These are phyloP conservation scores for Aphaenogaster ashmeadi DNA, from an alignment of 1,140 invertebrate genomes.

Conservation along the genomic window DNA sequence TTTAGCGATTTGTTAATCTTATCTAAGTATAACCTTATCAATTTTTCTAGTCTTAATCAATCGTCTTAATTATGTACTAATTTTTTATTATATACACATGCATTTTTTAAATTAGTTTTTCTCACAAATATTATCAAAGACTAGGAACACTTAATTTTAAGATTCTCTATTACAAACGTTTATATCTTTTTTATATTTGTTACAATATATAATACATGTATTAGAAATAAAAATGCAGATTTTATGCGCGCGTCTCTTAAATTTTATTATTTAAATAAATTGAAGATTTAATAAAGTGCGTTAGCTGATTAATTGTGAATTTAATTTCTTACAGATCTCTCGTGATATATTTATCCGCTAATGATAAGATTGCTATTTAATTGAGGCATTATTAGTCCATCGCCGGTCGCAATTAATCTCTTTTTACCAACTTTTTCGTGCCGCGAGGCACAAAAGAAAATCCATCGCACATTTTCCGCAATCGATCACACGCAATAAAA, in stretches of 20 bases:
- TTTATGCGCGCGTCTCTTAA: neutral
- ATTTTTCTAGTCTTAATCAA: neutral
- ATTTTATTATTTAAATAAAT: conserved; percentile 1
- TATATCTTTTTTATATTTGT: neutral
- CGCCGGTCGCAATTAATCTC: conserved; percentile 31
- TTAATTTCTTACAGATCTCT: conserved; percentile 18
- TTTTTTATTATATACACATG: neutral
- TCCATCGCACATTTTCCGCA: conserved; percentile 21
- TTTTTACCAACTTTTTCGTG: conserved; percentile 1
- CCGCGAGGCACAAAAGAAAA: conserved; percentile 20
- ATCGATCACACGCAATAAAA: conserved; percentile 39
- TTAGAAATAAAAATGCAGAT: neutral
- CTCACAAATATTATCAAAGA: neutral
- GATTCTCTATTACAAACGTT: neutral
- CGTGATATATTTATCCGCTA: neutral
- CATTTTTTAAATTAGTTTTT: neutral
- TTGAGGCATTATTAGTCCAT: conserved; percentile 38
- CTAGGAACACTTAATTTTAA: neutral
- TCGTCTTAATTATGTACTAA: neutral
- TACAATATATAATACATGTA: neutral
- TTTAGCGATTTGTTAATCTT: neutral
- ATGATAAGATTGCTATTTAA: conserved; percentile 51
- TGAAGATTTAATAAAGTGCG: neutral
- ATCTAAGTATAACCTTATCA: neutral
- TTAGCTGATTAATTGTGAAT: neutral